These are phyloP conservation scores for Diabrotica balteata DNA, from an alignment of 2,888 invertebrate species.

Conservation along the genomic window DNA sequence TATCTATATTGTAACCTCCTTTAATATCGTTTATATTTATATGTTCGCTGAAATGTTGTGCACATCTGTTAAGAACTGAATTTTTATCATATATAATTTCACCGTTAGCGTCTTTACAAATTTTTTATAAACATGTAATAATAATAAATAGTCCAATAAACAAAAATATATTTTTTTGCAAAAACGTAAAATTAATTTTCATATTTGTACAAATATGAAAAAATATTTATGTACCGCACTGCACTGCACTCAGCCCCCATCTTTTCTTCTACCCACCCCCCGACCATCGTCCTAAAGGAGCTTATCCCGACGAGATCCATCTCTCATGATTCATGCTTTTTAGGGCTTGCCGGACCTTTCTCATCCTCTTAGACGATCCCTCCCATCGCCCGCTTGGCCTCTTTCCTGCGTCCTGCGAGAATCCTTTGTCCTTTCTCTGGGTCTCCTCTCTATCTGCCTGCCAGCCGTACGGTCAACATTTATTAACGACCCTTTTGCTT, in stretches of 20 bases:
- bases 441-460: conserved; percentile 23
- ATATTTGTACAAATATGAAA: not conserved
- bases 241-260: conserved; percentile 3
- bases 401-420: conserved; percentile 32
- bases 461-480: conserved; percentile 36
- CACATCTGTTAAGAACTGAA: too few relatives aligned
- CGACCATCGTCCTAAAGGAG: conserved; percentile 46
- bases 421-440: conserved; percentile 39
- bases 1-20: too few relatives aligned
- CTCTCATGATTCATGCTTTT: conserved; percentile 59
- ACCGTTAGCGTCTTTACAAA: too few relatives aligned
- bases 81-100: too few relatives aligned
- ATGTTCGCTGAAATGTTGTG: too few relatives aligned
- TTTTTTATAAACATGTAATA: too few relatives aligned
- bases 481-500: conserved; percentile 40
- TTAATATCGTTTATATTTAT: too few relatives aligned
- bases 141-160: too few relatives aligned
- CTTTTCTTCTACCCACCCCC: conserved; percentile 15
- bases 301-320: conserved; percentile 55
- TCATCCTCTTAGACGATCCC: conserved; percentile 46
- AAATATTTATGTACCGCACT: not conserved
- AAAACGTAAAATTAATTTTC: too few relatives aligned
- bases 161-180: too few relatives aligned
- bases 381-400: conserved; percentile 42
- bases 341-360: conserved; percentile 52